phyloP scores from a whole-genome alignment of 2,113 vertebrate genomes.

The Vidua chalybeata region DNA sequence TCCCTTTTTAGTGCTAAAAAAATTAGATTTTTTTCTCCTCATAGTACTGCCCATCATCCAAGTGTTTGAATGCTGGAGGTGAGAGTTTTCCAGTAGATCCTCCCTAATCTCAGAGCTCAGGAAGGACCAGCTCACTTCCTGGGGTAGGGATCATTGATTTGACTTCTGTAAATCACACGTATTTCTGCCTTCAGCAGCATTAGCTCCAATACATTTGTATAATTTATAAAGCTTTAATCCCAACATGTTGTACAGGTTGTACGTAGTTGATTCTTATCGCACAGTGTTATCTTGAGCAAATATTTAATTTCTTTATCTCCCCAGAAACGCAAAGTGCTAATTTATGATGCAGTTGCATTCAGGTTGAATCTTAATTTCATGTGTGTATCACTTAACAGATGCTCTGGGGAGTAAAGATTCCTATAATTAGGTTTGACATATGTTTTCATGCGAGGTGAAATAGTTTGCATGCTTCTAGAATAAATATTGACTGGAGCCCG shows the following conservation, averaged over 20 bases:
- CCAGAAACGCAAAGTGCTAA: not conserved
- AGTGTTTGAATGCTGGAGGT: not conserved
- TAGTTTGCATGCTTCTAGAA: slow-evolving; percentile 39
- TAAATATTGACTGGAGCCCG: slow-evolving; percentile 52
- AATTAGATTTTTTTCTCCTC: not conserved
- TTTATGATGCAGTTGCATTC: not conserved
- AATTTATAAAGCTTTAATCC: not conserved
- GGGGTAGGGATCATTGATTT: not conserved
- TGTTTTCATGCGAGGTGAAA: slow-evolving; percentile 53
- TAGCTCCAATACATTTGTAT: not conserved
- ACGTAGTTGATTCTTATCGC: not conserved
- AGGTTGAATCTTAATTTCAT: not conserved
- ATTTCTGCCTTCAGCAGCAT: not conserved
- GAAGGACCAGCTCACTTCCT: not conserved
- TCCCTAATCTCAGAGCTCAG: not conserved
- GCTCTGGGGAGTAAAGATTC: not conserved
- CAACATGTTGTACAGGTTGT: not conserved
- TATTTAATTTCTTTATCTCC: not conserved
- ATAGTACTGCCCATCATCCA: not conserved
- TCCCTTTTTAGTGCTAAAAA: not conserved
- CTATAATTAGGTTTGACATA: slow-evolving; percentile 22
- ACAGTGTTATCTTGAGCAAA: not conserved
- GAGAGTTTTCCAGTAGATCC: not conserved
- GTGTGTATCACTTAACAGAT: slow-evolving; percentile 14
- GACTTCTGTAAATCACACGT: not conserved